Conservation (phyloP, 2,888 invertebrate species). For the Eumacrocentrus americanus region DNA sequence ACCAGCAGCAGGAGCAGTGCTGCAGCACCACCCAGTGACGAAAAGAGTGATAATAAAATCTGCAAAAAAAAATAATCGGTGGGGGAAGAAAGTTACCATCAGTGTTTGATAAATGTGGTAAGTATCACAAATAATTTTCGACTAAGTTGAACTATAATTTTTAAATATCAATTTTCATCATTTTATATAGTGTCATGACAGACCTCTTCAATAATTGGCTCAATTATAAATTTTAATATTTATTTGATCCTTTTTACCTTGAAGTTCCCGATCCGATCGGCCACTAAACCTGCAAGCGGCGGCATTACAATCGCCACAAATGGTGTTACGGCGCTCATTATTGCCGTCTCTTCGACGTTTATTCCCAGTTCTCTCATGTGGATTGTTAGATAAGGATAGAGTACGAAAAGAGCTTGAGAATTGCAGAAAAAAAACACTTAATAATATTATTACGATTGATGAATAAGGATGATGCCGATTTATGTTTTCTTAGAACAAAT, state of each 20-base stretch:
- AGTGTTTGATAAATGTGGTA: not conserved
- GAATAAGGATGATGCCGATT: not conserved
- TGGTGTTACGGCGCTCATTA: constrained; percentile 80
- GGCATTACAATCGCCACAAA: constrained; percentile 79
- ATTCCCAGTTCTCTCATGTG: constrained; percentile 82
- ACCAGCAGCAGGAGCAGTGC: constrained; percentile 73
- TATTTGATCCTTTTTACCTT: no score
- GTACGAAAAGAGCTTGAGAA: constrained; percentile 68
- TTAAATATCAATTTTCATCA: no score
- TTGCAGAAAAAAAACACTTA: not conserved
- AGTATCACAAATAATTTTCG: no score
- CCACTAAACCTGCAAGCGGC: constrained; percentile 76
- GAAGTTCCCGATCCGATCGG: constrained; percentile 82
- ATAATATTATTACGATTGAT: not conserved
- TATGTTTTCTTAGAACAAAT: not conserved
- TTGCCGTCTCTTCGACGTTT: constrained; percentile 79
- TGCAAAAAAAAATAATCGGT: constrained; percentile 51
- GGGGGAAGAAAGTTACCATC: not conserved
- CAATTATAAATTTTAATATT: no score
- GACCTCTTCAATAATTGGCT: no score
- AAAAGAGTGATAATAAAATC: constrained; percentile 73
- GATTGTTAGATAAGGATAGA: constrained; percentile 80
- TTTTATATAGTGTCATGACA: no score
- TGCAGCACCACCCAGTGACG: constrained; percentile 71
- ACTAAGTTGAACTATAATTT: no score